These are phyloP conservation scores for Brienomyrus brachyistius DNA, from an alignment of 2,113 vertebrate genomes.

Conservation along the genomic window DNA sequence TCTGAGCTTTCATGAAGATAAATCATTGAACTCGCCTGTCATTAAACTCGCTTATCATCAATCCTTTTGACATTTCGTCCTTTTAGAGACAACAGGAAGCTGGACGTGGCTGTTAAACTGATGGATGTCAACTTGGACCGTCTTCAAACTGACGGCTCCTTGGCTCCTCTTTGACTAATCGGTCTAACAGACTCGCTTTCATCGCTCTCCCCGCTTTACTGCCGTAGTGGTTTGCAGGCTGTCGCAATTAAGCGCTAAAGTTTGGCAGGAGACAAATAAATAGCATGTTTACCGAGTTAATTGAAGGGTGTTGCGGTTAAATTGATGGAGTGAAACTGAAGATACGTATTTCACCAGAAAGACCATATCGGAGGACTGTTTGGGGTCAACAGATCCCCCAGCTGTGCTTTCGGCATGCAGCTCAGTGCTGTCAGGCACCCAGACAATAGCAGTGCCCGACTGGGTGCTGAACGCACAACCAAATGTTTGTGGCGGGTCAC, in stretches of 20 bases:
- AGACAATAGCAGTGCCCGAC: neutral
- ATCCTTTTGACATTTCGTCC: neutral
- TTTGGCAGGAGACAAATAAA: neutral
- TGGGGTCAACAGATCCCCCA: neutral
- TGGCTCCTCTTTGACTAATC: neutral
- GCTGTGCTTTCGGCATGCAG: neutral
- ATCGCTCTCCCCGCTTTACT: neutral
- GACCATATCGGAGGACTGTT: neutral
- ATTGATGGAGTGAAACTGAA: neutral
- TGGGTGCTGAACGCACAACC: neutral
- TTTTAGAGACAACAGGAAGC: neutral
- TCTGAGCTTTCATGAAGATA: neutral
- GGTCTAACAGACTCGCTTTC: neutral
- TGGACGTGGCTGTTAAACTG: neutral
- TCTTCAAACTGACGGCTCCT: neutral
- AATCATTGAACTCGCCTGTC: neutral
- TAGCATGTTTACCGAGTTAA: neutral
- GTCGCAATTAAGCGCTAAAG: neutral
- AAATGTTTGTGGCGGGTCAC: neutral
- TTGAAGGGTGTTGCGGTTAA: neutral
- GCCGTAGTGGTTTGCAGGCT: neutral
- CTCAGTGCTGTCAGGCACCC: neutral
- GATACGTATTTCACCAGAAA: neutral
- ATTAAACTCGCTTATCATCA: neutral
- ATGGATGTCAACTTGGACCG: neutral